Percentiles rank a stretch among this genome's conserved stretches.
phyloP scores from a whole-genome alignment of 2,888 invertebrate species.

The Listrodromus nycthemerus region DNA sequence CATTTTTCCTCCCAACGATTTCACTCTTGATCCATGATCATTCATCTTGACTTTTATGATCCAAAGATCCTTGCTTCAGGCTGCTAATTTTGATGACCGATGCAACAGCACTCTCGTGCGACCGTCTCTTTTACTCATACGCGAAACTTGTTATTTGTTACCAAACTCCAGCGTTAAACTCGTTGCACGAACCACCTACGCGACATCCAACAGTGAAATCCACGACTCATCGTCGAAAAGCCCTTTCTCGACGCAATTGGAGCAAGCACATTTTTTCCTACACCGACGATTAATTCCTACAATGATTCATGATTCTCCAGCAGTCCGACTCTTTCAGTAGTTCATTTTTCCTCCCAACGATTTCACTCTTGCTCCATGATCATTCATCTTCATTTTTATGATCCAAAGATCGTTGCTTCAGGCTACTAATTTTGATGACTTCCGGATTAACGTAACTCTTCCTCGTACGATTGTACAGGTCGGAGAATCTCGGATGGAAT shows the following conservation, averaged over 20 bases:
- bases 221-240: no score
- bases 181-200: no score
- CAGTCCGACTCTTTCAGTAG: neutral
- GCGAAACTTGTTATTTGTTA: no score
- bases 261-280: neutral
- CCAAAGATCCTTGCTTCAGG: neutral
- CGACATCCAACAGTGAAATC: no score
- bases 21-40: neutral
- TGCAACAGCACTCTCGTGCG: conserved; percentile 53
- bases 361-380: neutral
- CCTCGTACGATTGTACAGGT: conserved; percentile 15
- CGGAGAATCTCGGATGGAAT: conserved; percentile 20
- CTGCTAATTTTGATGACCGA: conserved; percentile 34
- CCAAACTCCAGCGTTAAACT: no score
- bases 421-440: conserved; percentile 21
- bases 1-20: neutral
- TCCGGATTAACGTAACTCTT: conserved; percentile 14
- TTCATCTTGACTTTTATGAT: neutral
- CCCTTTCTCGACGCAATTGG: no score
- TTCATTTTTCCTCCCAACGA: neutral
- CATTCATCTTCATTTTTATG: neutral
- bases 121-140: conserved; percentile 24
- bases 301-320: neutral
- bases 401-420: neutral
- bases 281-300: neutral